Conservation (phyloP, 2,888 invertebrate species). For the Nephrotoma guestfalica region DNA sequence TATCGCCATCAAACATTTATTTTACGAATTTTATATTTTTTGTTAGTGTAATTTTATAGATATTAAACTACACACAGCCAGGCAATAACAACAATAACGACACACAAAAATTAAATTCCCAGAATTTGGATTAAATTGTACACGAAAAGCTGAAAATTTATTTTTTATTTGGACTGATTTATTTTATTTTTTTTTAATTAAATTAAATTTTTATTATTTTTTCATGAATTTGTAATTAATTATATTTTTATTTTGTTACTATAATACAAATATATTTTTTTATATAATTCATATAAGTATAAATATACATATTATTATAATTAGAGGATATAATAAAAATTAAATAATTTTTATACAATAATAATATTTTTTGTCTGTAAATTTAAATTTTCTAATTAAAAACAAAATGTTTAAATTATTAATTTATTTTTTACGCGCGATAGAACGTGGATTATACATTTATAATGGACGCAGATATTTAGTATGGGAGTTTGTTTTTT, state of each 20-base stretch:
- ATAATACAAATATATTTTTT: not conserved
- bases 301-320: not conserved
- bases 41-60: not conserved
- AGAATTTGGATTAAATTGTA: not conserved
- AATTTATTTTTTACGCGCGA: no score
- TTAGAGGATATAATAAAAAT: not conserved
- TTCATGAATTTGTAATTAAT: not conserved
- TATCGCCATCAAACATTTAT: not conserved
- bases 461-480: no score
- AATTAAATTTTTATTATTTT: not conserved
- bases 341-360: not conserved
- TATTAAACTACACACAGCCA: not conserved
- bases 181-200: not conserved
- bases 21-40: not conserved
- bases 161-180: not conserved
- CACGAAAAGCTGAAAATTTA: not conserved
- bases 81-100: not conserved
- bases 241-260: not conserved
- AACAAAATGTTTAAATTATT: not conserved
- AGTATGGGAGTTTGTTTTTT: no score
- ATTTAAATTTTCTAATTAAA: not conserved
- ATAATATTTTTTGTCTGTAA: not conserved
- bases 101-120: not conserved
- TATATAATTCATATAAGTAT: no score
- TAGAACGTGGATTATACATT: no score